These are phyloP conservation scores for Lycopodina hypogea DNA, from an alignment of 37 sponge, comb jelly and placozoan species.

Conservation along the genomic window DNA sequence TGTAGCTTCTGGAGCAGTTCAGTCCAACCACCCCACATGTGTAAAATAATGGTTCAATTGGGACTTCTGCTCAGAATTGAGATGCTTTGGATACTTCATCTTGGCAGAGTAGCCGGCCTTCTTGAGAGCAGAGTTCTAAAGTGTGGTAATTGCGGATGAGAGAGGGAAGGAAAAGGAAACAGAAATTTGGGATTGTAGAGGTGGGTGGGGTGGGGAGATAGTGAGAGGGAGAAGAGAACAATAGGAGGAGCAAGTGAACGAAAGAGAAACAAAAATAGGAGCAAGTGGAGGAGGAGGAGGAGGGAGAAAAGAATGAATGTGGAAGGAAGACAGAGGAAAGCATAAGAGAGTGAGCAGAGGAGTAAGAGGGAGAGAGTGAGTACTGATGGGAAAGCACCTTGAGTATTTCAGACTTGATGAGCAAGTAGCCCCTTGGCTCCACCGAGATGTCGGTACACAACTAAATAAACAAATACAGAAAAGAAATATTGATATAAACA, in stretches of 20 bases:
- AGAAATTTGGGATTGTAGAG: too few relatives aligned
- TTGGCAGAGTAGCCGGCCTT: slow-evolving; percentile 39
- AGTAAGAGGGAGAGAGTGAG: not conserved
- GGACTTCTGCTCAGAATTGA: slow-evolving; percentile 42
- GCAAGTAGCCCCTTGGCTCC: slow-evolving; percentile 47
- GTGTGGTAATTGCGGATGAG: not conserved
- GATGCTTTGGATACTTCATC: slow-evolving; percentile 29
- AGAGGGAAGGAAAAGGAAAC: not conserved
- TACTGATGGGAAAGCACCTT: slow-evolving; percentile 27
- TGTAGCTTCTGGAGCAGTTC: too few relatives aligned
- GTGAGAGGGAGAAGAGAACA: not conserved
- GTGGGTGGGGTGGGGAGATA: too few relatives aligned
- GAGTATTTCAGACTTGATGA: slow-evolving; percentile 49
- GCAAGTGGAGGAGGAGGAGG: not conserved
- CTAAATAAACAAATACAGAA: not conserved
- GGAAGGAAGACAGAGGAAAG: too few relatives aligned
- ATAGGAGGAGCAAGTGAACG: not conserved
- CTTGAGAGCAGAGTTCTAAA: slow-evolving; percentile 52
- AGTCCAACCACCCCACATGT: slow-evolving; percentile 44
- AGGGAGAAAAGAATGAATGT: not conserved
- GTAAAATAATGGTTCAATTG: slow-evolving; percentile 41
- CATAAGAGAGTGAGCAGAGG: not conserved
- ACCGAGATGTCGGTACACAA: not conserved
- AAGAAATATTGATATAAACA: not conserved
- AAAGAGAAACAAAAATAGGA: not conserved